These are phyloP conservation scores for Lapara coniferarum DNA, from an alignment of 2,888 invertebrate species.

Conservation along the genomic window DNA sequence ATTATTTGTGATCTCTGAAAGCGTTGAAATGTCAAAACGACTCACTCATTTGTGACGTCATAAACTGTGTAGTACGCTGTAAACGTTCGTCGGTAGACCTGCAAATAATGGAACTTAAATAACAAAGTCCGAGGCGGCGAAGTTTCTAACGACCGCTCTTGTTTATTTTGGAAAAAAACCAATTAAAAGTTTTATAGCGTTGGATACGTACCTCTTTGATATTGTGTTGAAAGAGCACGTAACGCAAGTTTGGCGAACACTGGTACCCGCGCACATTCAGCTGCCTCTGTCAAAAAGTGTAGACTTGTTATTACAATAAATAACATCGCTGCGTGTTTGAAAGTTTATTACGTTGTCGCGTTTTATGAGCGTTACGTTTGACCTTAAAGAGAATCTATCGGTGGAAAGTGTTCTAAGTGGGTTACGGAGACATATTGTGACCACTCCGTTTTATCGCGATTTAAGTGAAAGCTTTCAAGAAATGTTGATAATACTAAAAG, in stretches of 20 bases:
- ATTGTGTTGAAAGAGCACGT: conserved; percentile 94
- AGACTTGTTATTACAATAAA: neutral
- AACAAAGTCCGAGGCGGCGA: conserved; percentile 36
- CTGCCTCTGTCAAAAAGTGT: conserved; percentile 87
- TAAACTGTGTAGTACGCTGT: conserved; percentile 95
- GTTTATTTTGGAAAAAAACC: conserved; percentile 46
- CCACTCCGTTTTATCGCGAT: conserved; percentile 43
- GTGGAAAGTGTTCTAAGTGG: conserved; percentile 43
- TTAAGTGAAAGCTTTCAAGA: conserved; percentile 42
- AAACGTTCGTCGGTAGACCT: conserved; percentile 94
- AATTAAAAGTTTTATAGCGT: conserved; percentile 53
- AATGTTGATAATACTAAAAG: conserved; percentile 44
- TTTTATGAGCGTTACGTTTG: conserved; percentile 9
- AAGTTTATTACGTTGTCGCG: conserved; percentile 1
- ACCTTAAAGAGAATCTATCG: conserved; percentile 33
- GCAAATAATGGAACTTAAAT: conserved; percentile 66
- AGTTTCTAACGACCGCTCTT: conserved; percentile 41
- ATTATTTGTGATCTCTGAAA: conserved; percentile 46
- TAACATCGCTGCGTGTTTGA: neutral
- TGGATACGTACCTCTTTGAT: conserved; percentile 88
- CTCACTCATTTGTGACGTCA: conserved; percentile 95
- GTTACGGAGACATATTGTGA: conserved; percentile 42
- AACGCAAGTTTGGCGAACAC: conserved; percentile 93
- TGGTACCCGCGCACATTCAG: conserved; percentile 94
- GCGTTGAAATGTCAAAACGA: conserved; percentile 53